A percentile compares a stretch with the other conserved stretches of the same genome.
phyloP scores from a whole-genome alignment of 2,113 vertebrate species.

The Tauraco erythrolophus region DNA sequence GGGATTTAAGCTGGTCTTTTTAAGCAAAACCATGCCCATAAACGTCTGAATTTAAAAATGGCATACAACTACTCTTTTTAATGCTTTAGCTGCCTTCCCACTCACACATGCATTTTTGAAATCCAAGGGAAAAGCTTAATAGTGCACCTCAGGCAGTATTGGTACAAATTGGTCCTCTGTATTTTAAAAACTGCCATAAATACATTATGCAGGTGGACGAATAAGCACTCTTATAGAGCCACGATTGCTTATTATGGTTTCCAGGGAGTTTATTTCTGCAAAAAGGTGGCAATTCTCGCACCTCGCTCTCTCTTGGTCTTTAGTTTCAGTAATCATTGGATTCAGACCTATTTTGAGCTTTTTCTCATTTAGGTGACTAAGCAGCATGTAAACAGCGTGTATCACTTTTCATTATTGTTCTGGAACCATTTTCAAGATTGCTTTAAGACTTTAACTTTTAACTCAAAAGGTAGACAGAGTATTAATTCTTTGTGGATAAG shows the following conservation, averaged over 20 bases:
- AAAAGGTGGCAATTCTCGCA: neutral
- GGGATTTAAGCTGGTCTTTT: neutral
- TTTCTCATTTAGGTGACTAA: constrained; percentile 9
- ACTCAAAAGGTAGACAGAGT: neutral
- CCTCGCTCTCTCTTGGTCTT: neutral
- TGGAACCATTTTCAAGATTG: neutral
- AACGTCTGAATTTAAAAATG: neutral
- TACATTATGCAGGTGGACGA: neutral
- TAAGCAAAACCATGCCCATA: neutral
- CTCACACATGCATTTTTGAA: neutral
- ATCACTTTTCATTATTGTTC: neutral
- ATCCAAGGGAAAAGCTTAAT: neutral
- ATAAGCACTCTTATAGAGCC: neutral
- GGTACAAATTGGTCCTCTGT: neutral
- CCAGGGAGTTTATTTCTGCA: neutral
- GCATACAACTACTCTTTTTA: neutral
- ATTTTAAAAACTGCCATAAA: neutral
- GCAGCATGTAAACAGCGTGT: neutral
- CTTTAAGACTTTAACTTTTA: neutral
- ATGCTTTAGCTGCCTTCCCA: neutral
- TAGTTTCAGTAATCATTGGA: constrained; percentile 23
- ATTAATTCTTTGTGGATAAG: neutral
- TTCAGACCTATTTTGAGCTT: neutral
- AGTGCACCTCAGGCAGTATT: neutral
- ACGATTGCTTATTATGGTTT: constrained; percentile 24